Evolutionary conservation across 2,888 invertebrate genomes (phyloP).

Genomic region (Ischnura elegans): DNA sequence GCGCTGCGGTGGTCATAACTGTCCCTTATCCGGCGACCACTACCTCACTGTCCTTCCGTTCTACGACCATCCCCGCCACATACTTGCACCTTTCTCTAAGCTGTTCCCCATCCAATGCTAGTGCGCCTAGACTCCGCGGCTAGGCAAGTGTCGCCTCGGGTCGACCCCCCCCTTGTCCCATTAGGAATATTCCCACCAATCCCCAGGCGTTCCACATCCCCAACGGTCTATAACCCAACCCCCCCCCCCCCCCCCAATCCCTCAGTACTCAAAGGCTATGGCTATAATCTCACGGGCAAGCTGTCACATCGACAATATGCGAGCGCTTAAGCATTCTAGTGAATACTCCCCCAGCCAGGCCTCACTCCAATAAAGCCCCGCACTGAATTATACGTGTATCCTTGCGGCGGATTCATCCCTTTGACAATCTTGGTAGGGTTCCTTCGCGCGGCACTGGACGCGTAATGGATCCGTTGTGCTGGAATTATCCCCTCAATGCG

Average conservation of each 20-base stretch:
- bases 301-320: conserved; percentile 55
- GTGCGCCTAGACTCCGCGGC: not conserved
- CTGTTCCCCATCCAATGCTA: not conserved
- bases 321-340: conserved; percentile 39
- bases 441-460: not conserved
- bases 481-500: not conserved
- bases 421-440: not conserved
- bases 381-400: conserved; percentile 25
- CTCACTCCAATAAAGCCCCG: not conserved
- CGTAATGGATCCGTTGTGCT: not conserved
- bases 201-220: not conserved
- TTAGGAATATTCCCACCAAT: not conserved
- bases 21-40: not conserved
- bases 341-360: not conserved
- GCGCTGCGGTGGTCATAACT: conserved; percentile 42
- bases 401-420: conserved; percentile 26
- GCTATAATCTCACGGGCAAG: conserved; percentile 60
- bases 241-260: not conserved
- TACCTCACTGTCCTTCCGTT: not conserved
- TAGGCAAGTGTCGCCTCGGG: conserved; percentile 16
- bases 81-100: not conserved
- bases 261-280: conserved; percentile 30
- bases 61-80: not conserved
- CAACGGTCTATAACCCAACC: not conserved
- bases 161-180: not conserved